A percentile compares a stretch with the other conserved stretches of the same genome.
These are phyloP conservation scores for Apteryx mantelli DNA, from an alignment of 2,113 vertebrate species.

Conservation along the genomic window DNA sequence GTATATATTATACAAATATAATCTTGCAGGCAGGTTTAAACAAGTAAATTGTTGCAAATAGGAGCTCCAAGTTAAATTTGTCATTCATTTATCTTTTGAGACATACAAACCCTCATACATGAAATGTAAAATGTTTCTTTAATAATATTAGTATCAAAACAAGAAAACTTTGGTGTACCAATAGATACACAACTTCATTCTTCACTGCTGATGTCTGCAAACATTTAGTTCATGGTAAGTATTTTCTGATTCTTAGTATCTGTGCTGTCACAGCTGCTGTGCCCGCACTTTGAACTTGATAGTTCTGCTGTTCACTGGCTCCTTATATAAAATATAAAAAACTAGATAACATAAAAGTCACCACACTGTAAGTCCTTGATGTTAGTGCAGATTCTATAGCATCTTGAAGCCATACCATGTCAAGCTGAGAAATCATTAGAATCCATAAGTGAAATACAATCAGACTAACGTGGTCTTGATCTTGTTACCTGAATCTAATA, in stretches of 20 bases:
- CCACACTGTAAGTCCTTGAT: background rate
- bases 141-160: background rate
- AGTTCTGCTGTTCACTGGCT: background rate
- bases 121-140: background rate
- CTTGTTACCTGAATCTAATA: background rate
- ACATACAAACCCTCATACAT: background rate
- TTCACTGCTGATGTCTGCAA: slow-evolving; percentile 11
- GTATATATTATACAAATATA: background rate
- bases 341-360: background rate
- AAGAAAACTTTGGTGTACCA: background rate
- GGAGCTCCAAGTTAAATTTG: background rate
- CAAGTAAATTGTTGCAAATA: background rate
- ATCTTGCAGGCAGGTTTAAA: slow-evolving; percentile 7
- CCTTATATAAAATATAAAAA: background rate
- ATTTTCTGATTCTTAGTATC: slow-evolving; percentile 12
- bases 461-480: background rate
- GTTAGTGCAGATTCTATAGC: background rate
- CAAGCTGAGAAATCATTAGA: background rate
- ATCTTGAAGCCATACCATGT: background rate
- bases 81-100: background rate
- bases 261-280: background rate
- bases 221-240: slow-evolving; percentile 23
- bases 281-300: slow-evolving; percentile 10
- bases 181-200: background rate
- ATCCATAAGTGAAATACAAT: background rate